Percentiles rank a stretch among this genome's conserved stretches.
Evolutionary conservation across 2,797 vertebrate genomes (phyloP).

Genomic region (Mionectes olivaceus): DNA sequence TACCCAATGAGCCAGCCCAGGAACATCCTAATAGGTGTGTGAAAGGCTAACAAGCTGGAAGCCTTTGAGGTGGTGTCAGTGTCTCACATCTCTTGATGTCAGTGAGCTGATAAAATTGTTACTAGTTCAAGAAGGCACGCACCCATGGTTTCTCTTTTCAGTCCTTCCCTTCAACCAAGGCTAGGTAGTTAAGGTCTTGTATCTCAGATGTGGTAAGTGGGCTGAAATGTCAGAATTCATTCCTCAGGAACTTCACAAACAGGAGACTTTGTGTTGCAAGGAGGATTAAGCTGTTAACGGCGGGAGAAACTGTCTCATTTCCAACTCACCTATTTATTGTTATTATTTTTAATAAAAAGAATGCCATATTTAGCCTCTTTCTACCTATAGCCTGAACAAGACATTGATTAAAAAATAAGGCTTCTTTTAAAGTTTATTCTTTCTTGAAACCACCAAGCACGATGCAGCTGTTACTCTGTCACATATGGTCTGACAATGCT

Average conservation of each 20-base stretch:
- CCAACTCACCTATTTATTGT: neutral
- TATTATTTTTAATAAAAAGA: neutral
- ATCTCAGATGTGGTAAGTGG: conserved; percentile 3
- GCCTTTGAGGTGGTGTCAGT: conserved; percentile 47
- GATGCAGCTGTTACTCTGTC: neutral
- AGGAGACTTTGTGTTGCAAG: neutral
- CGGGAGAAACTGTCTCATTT: neutral
- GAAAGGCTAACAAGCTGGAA: conserved; percentile 68
- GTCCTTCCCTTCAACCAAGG: conserved; percentile 16
- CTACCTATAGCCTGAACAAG: neutral
- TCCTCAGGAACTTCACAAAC: conserved; percentile 4
- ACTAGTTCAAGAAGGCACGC: conserved; percentile 22
- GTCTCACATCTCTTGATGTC: conserved; percentile 38
- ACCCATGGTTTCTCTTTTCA: conserved; percentile 18
- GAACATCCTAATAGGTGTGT: conserved; percentile 49
- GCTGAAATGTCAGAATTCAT: conserved; percentile 42
- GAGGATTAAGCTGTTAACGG: neutral
- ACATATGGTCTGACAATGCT: neutral
- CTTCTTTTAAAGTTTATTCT: neutral
- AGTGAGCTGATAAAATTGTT: conserved; percentile 48
- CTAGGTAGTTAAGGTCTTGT: conserved; percentile 21
- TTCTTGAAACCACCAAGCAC: neutral
- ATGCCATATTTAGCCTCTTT: neutral
- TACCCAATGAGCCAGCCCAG: conserved; percentile 30
- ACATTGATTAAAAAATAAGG: neutral